Evolutionary conservation across 1,140 invertebrate species (phyloP).

Genomic region (Brevipalpus yothersi): DNA sequence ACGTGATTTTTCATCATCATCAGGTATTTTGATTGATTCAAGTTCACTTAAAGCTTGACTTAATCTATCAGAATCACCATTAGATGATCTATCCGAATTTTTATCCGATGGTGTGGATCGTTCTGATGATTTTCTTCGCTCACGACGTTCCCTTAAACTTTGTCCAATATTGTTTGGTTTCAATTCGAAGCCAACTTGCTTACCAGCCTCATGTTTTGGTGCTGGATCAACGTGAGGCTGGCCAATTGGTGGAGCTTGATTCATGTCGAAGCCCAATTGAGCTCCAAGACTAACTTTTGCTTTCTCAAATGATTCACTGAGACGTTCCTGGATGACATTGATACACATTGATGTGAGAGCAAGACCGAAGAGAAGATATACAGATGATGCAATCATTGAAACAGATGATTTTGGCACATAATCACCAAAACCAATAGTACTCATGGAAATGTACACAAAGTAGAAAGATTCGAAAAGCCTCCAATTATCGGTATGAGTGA

Average conservation of each 20-base stretch:
- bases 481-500: conserved; percentile 57
- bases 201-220: neutral
- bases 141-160: conserved; percentile 2
- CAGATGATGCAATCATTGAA: conserved; percentile 72
- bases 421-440: conserved; percentile 79
- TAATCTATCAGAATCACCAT: no score
- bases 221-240: neutral
- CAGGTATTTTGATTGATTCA: no score
- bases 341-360: conserved; percentile 90
- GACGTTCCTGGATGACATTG: conserved; percentile 65
- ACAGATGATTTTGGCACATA: conserved; percentile 60
- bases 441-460: conserved; percentile 82
- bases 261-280: conserved; percentile 49
- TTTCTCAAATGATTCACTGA: conserved; percentile 54
- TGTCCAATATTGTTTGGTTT: conserved; percentile 5
- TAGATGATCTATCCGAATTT: neutral
- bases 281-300: conserved; percentile 59
- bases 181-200: conserved; percentile 1
- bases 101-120: neutral
- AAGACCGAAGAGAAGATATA: conserved; percentile 77
- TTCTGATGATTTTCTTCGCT: neutral
- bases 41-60: no score
- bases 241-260: conserved; percentile 26
- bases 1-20: no score
- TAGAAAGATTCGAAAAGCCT: conserved; percentile 67